Evolutionary conservation across 2,888 invertebrate genomes (phyloP), one percentile per base, ranked within the genome.

Genomic region (Coelopa pilipes): DNA sequence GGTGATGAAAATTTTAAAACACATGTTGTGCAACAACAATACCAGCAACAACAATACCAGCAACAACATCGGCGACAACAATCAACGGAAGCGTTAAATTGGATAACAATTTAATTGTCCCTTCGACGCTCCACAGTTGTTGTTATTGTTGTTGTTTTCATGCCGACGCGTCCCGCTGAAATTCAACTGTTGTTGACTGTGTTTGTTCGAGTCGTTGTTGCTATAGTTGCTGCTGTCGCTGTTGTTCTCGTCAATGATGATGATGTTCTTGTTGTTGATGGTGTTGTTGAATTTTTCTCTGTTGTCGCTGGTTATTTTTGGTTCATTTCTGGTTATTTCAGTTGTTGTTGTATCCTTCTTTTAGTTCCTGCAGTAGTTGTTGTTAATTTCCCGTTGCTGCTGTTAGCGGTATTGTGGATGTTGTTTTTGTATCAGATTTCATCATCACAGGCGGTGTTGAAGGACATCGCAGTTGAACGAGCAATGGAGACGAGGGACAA

Each of bases 51-150:
- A 60, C 46, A 68, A 57, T 0, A n/a, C 11, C 45, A 68, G 34
- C 69, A 68, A 45, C n/a, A n/a, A n/a, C n/a, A n/a, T n/a, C n/a
- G n/a, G n/a, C n/a, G n/a, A n/a, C n/a, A n/a, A n/a, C n/a, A n/a
- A n/a, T n/a, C n/a, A 69, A 13, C 69, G 69, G 59, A 70, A 59
- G 69, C 59, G 69, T 70, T 70, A 70, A 70, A 70, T 70, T 70
- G 69, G 59, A 70, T 70, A 70, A 70, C 69, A 70, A 70, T 70
- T 70, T 70, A 70, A 70, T 70, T 70, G 69, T 70, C 46, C 60
- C 19, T 47, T 60, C 69, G 24, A 46, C 47, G 69, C 59, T 24
- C 24, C 34, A 67, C 19, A n/a, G 17, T 34, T 57, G 69, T 57
- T 69, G 19, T 45, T 45, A 55, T 34, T n/a, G 45, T 34, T 57